phyloP scores from a whole-genome alignment of 1,140 invertebrate species.

The Bombus ignitus region DNA sequence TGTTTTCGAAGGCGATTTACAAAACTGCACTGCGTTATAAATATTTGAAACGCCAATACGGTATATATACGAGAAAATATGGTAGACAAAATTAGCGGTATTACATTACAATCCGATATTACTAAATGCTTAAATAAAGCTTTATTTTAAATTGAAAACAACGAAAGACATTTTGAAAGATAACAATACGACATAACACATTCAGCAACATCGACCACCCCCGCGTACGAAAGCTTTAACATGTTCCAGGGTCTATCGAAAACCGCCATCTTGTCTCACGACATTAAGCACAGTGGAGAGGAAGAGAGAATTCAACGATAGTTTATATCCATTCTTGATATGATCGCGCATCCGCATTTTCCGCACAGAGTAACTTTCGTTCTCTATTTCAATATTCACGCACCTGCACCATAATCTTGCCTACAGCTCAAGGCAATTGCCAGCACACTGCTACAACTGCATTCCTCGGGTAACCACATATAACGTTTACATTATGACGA shows the following conservation, averaged over 20 bases:
- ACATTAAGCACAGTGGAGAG: conserved; percentile 38
- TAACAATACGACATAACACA: background rate
- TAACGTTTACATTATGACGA: background rate
- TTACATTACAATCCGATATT: background rate
- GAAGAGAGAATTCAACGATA: conserved; percentile 25
- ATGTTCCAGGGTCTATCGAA: conserved; percentile 39
- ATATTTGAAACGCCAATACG: conserved; percentile 1
- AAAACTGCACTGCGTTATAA: background rate
- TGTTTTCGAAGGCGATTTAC: background rate
- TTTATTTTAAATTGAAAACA: background rate
- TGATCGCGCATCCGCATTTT: conserved; percentile 17
- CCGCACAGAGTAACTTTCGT: conserved; percentile 6
- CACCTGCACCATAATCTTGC: conserved; percentile 32
- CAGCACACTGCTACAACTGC: background rate
- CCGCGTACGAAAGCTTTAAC: background rate
- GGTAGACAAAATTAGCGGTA: background rate
- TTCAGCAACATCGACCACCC: conserved; percentile 28
- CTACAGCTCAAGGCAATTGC: background rate
- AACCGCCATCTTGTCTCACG: conserved; percentile 57
- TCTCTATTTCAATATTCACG: conserved; percentile 7
- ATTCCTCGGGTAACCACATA: background rate
- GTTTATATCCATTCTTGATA: conserved; percentile 32
- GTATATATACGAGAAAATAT: background rate
- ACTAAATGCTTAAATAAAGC: background rate
- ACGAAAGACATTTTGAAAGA: background rate